Conservation (phyloP, 2,797 vertebrate genomes). For the Benthosema pterotum region DNA sequence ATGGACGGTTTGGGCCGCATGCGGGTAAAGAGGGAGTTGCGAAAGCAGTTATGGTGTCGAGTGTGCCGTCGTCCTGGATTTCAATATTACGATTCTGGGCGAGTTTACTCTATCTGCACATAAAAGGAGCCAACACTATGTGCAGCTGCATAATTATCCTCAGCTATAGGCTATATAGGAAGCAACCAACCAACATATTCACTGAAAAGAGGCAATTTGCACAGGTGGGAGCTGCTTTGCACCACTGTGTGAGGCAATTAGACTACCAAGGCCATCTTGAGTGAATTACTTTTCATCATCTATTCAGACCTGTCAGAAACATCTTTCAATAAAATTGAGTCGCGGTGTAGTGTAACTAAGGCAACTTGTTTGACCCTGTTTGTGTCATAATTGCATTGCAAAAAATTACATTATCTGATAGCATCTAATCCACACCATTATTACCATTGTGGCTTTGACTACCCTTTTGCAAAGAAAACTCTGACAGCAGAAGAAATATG, state of each 20-base stretch:
- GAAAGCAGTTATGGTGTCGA: no score
- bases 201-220: slow-evolving; percentile 13
- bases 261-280: slow-evolving; percentile 36
- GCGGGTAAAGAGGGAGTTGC: no score
- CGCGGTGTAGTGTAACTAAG: slow-evolving; percentile 19
- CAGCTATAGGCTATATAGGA: background rate
- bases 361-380: slow-evolving; percentile 35
- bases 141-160: background rate
- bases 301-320: slow-evolving; percentile 27
- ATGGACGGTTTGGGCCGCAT: no score
- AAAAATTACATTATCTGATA: slow-evolving; percentile 43
- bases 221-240: slow-evolving; percentile 25
- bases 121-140: background rate
- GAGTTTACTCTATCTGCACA: background rate
- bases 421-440: slow-evolving; percentile 17
- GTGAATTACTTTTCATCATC: slow-evolving; percentile 30
- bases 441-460: slow-evolving; percentile 30
- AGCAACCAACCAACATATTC: slow-evolving; percentile 6
- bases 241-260: slow-evolving; percentile 39
- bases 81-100: background rate
- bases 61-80: background rate
- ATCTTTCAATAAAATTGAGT: slow-evolving; percentile 45
- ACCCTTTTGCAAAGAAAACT: slow-evolving; percentile 15
- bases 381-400: slow-evolving; percentile 52
- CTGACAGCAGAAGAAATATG: slow-evolving; percentile 43